Evolutionary conservation across 2,888 invertebrate species (phyloP).

Genomic region (Apomyelois bistriatella): DNA sequence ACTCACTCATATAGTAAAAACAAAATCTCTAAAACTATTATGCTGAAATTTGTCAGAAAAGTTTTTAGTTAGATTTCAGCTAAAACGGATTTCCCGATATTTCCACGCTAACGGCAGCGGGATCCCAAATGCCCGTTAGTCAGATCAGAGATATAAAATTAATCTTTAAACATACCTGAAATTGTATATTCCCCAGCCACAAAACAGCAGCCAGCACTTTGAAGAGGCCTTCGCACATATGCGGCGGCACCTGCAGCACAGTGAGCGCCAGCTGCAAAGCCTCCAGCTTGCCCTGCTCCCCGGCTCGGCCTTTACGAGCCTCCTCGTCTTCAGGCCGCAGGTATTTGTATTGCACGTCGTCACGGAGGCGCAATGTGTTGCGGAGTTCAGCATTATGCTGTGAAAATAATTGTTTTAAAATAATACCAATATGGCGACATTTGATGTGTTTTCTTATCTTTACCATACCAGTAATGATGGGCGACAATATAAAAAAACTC

Average conservation of each 20-base stretch:
- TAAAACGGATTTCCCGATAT: too few relatives aligned
- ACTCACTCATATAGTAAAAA: too few relatives aligned
- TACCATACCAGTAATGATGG: too few relatives aligned
- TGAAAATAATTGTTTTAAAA: constrained; percentile 12
- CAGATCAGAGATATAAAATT: too few relatives aligned
- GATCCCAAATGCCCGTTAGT: too few relatives aligned
- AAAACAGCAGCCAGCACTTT: constrained; percentile 92
- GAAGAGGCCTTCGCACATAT: constrained; percentile 93
- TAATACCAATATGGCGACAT: too few relatives aligned
- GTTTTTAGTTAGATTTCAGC: too few relatives aligned
- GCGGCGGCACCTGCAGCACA: constrained; percentile 90
- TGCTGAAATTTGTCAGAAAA: too few relatives aligned
- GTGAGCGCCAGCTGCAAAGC: constrained; percentile 93
- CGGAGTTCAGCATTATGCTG: constrained; percentile 87
- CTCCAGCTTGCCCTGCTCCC: constrained; percentile 83
- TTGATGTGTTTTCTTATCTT: too few relatives aligned
- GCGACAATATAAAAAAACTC: too few relatives aligned
- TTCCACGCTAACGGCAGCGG: too few relatives aligned
- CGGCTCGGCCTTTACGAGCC: constrained; percentile 48
- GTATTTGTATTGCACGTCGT: constrained; percentile 89
- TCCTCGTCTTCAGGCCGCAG: constrained; percentile 89
- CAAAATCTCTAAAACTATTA: too few relatives aligned
- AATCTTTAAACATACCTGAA: constrained; percentile 82
- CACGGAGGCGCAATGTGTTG: constrained; percentile 85
- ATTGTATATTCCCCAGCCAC: constrained; percentile 93